Base-by-base conservation (phyloP, 2,888 invertebrate genomes). In the Pterostichus niger region DNA sequence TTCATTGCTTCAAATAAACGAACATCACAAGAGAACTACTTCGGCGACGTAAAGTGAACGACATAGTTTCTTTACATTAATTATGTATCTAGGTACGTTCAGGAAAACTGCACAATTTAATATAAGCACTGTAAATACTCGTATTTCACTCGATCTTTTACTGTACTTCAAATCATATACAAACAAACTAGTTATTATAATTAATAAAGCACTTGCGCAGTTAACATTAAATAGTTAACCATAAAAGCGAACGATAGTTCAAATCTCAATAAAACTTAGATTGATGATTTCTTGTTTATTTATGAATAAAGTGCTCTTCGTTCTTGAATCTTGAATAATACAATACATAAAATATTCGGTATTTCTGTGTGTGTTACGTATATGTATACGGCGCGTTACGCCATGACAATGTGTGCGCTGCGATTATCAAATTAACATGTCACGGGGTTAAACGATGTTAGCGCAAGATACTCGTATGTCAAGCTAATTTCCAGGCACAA, bases 391-490 rank as follows among this genome's bases (percentile, higher is more conserved):
- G 59, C 31, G 17, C 6, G 13, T 56, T 59, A 13, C 33, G 33
- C n/a, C n/a, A n/a, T 64, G 13, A 35, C 35, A 64, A 64, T 64
- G 13, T 64, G 33, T 33, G 35, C 35, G 24, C 5, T 35, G 64
- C 35, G 44, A 15, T 71, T 40, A 71, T 71, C 44, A 71, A 71
- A 71, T 71, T 71, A 71, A 44, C 44, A 40, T 71, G 68, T 44
- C 40, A 71, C 33, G 17, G 68, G 68, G 68, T 71, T 71, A 71
- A 71, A 71, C 17, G 68, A 44, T 44, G 44, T 71, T 71, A 44
- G 68, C 44, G 17, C 17, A 44, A 40, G 68, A 71, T 44, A 71
- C 68, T 71, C 68, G 68, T 44, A 71, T 71, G 68, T 71, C 68
- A 71, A 44, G 68, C 13, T 71, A 71, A 71, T 71, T 71, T 40